phyloP scores from a whole-genome alignment of 2,888 invertebrate genomes.

The Polyommatus icarus region DNA sequence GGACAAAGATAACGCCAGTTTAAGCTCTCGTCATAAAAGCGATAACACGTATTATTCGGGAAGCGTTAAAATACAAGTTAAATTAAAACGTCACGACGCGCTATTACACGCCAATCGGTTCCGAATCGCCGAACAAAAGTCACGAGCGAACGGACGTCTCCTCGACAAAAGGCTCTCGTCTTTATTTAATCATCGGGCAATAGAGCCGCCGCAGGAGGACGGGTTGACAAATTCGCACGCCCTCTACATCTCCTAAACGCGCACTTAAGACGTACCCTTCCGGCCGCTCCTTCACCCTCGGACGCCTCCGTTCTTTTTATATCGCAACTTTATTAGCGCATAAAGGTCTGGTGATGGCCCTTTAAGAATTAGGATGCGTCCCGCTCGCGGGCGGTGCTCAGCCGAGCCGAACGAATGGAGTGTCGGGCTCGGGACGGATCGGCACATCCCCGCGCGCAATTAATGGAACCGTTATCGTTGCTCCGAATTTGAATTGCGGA shows the following conservation, averaged over 20 bases:
- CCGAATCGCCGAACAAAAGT: constrained; percentile 48
- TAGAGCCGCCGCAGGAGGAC: constrained; percentile 68
- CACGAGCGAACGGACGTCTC: constrained; percentile 49
- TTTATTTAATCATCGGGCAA: constrained; percentile 75
- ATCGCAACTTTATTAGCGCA: constrained; percentile 81
- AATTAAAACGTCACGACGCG: constrained; percentile 24
- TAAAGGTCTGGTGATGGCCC: constrained; percentile 80
- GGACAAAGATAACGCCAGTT: constrained; percentile 16
- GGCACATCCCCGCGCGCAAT: constrained; percentile 64
- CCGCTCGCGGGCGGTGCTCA: constrained; percentile 61
- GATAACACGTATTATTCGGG: constrained; percentile 1
- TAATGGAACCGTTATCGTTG: constrained; percentile 65
- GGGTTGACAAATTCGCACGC: constrained; percentile 78
- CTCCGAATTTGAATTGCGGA: constrained; percentile 65
- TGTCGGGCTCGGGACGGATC: constrained; percentile 61
- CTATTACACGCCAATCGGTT: constrained; percentile 37
- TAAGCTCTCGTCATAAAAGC: constrained; percentile 16
- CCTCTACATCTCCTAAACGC: constrained; percentile 77
- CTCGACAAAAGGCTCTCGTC: constrained; percentile 58
- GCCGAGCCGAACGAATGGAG: constrained; percentile 75
- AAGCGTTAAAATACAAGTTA: constrained; percentile 22
- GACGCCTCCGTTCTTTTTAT: constrained; percentile 79
- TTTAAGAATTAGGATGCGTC: constrained; percentile 79
- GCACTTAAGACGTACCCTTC: constrained; percentile 74
- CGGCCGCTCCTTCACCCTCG: constrained; percentile 70